Conservation (phyloP, 2,113 vertebrate genomes). For the Excalfactoria chinensis region DNA sequence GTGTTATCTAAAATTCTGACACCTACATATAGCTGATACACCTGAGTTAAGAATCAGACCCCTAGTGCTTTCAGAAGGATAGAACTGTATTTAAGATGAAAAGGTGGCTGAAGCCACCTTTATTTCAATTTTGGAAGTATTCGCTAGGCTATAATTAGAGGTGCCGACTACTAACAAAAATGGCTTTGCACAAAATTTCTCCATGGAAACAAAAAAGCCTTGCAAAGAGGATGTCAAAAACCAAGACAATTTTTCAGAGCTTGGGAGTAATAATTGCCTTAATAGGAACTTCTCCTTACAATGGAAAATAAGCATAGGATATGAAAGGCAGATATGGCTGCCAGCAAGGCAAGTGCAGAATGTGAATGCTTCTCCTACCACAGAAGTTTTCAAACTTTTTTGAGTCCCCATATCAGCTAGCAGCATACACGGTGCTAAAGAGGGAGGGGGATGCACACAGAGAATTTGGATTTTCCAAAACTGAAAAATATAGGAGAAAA, state of each 20-base stretch:
- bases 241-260: neutral
- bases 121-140: constrained; percentile 49
- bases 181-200: constrained; percentile 27
- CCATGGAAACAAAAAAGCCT: constrained; percentile 45
- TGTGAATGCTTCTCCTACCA: neutral
- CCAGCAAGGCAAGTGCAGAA: neutral
- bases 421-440: neutral
- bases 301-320: neutral
- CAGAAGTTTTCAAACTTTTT: neutral
- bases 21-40: neutral
- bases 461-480: neutral
- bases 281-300: constrained; percentile 21
- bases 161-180: constrained; percentile 19
- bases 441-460: neutral
- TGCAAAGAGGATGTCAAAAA: constrained; percentile 28
- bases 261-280: constrained; percentile 1
- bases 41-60: neutral
- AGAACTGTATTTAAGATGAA: constrained; percentile 8
- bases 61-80: constrained; percentile 23
- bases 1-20: neutral
- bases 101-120: constrained; percentile 39
- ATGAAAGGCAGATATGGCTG: neutral
- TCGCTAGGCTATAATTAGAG: constrained; percentile 44
- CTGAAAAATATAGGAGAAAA: neutral
- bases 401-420: neutral